A percentile compares a stretch with the other conserved stretches of the same genome.
phyloP scores from a whole-genome alignment of 1,140 invertebrate species.

The Musca domestica region DNA sequence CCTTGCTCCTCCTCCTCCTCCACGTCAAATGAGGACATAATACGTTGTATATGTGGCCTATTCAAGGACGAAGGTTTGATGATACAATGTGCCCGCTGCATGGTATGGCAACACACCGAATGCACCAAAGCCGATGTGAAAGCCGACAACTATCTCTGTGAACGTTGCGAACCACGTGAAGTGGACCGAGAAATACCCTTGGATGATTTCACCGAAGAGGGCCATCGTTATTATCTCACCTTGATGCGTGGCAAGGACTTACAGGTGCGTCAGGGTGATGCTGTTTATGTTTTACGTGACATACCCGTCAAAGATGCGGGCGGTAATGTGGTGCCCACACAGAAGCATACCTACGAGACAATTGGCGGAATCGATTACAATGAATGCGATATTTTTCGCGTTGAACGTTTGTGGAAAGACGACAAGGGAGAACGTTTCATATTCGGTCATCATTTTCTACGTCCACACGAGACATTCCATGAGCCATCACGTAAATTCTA shows the following conservation, averaged over 20 bases:
- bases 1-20: not conserved
- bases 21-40: slow-evolving; percentile 73
- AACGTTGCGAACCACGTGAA: slow-evolving; percentile 73
- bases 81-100: slow-evolving; percentile 92
- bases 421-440: slow-evolving; percentile 82
- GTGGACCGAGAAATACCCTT: slow-evolving; percentile 77
- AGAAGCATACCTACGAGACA: slow-evolving; percentile 81
- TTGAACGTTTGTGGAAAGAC: slow-evolving; percentile 92
- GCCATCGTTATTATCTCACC: slow-evolving; percentile 82
- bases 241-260: slow-evolving; percentile 78
- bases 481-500: slow-evolving; percentile 93
- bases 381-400: slow-evolving; percentile 90
- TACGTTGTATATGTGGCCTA: slow-evolving; percentile 93
- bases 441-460: slow-evolving; percentile 93
- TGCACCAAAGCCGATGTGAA: slow-evolving; percentile 78
- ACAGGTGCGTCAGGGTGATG: slow-evolving; percentile 83
- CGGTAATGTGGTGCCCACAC: slow-evolving; percentile 40
- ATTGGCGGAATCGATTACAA: slow-evolving; percentile 79
- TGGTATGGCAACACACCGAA: slow-evolving; percentile 95
- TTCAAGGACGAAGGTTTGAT: slow-evolving; percentile 93
- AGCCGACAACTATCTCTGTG: slow-evolving; percentile 82
- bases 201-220: slow-evolving; percentile 80
- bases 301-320: slow-evolving; percentile 64
- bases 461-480: slow-evolving; percentile 97
- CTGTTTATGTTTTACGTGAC: slow-evolving; percentile 89